Evolutionary conservation across 2,113 vertebrate genomes (phyloP), one percentile per base, ranked within the genome.

Genomic region (Caranx ignobilis): DNA sequence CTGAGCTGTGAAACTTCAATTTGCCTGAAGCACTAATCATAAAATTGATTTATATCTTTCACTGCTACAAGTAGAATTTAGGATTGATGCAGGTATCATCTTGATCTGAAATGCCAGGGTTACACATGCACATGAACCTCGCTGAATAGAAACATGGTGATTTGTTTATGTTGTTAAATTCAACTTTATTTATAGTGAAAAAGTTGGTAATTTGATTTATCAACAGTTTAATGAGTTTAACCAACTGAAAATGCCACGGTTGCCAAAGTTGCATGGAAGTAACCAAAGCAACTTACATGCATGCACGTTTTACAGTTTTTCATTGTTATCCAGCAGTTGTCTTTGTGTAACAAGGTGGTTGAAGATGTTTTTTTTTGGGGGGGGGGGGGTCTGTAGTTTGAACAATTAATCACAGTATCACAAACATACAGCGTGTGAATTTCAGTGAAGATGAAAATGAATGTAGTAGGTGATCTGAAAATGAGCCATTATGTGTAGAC

Each of bases 101-200:
- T 35, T 35, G 11, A 82, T 43, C 13, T 54, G 37, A 84, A 63
- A 70, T 54, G 26, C 61, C 61, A 77, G 19, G 16, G 32, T 52
- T 6, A 34, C 4, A 3, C 54, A 2, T 39, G 2, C 12, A 6
- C 11, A 9, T 41, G 39, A 41, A 10, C 39, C 8, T 41, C 11
- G 5, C 9, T 50, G 16, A 77, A 57, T 5, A 34, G 52, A 86
- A 79, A 57, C 43, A 21, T 66, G 34, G 39, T 63, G n/a, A 39
- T 37, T 26, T 26, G 26, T 26, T 26, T 26, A 26, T 26, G 1
- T 26, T 26, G 26, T 26, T 26, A 26, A 43, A 9, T 43, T 43
- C 41, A 47, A 15, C 45, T 26, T 26, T 26, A 47, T 47, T 47
- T 15, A 50, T 50, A 19, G 47, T 16, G 15, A 50, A 19, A 2